Evolutionary conservation across 2,113 vertebrate genomes (phyloP), one percentile per base, ranked within the genome.

Genomic region (Chionis minor): DNA sequence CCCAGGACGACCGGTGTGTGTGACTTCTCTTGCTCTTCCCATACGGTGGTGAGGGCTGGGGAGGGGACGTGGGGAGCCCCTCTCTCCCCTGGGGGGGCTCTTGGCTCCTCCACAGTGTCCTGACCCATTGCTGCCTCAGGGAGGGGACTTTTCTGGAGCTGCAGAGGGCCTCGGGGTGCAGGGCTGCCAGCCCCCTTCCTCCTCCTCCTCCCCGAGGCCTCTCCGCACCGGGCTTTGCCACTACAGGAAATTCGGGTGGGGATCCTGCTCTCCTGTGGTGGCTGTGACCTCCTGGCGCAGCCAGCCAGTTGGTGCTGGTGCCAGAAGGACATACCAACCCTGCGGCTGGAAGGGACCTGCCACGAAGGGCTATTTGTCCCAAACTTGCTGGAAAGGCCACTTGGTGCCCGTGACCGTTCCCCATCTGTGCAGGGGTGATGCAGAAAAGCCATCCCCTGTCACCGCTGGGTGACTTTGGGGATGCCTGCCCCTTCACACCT

Each of bases 1-100:
- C 98, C 77, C 99, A 98, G 59, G 99, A 99, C 1, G 99, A 99
- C 98, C 98, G 99, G 99, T 99, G 98, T 62, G 98, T 98, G 35
- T 33, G 7, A 10, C 52, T 71, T 38, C 13, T 32, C 26, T 66
- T 51, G n/a, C 42, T 67, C 22, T 59, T 49, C 18, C 47, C 27
- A 12, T 5, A 13, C 71, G 63, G 72, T 63, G 42, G 44, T 35
- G 63, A 83, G 63, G 62, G 35, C 45, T 72, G 42, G 14, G 32
- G 6, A 30, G 38, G 9, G 3, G 20, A 15, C 0, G 2, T 27
- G 12, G 59, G 33, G 28, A 66, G 67, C 27, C 30, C 9, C 26
- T 32, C 22, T 78, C 10, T 90, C 5, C 42, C 23, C 21, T 80
- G 38, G 42, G 22, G 35, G 38, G 23, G 32, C 24, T 45, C 70